Percentiles rank a stretch among this genome's conserved stretches.
These are phyloP conservation scores for Eupelmus urozonus DNA, from an alignment of 2,888 invertebrate species.

Conservation along the genomic window DNA sequence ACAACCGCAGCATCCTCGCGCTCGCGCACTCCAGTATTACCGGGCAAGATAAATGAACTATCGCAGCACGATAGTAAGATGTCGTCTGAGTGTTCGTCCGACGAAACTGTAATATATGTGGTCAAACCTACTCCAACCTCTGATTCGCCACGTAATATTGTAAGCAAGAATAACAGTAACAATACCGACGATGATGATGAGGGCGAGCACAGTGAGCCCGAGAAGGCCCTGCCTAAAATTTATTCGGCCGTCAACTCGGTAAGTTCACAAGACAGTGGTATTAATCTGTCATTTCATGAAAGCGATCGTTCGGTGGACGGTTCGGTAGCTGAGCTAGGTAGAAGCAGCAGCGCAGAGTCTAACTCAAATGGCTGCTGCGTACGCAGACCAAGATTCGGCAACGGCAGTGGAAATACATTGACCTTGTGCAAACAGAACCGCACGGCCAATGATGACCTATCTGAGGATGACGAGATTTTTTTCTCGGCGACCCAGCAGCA, in stretches of 20 bases:
- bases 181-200: conserved; percentile 75
- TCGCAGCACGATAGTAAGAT: conserved; percentile 74
- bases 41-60: conserved; percentile 70
- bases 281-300: conserved; percentile 86
- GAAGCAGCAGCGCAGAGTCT: conserved; percentile 74
- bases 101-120: conserved; percentile 77
- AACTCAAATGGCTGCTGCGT: conserved; percentile 67
- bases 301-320: conserved; percentile 79
- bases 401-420: conserved; percentile 49
- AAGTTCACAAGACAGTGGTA: conserved; percentile 88
- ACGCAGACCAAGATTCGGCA: conserved; percentile 59
- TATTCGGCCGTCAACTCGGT: conserved; percentile 84
- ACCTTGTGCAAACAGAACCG: conserved; percentile 62
- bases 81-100: conserved; percentile 77
- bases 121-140: conserved; percentile 66
- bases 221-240: conserved; percentile 79
- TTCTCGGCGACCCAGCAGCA: conserved; percentile 60
- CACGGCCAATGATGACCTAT: conserved; percentile 69
- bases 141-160: conserved; percentile 55
- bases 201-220: conserved; percentile 72
- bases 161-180: conserved; percentile 55
- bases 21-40: conserved; percentile 60
- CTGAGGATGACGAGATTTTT: conserved; percentile 72
- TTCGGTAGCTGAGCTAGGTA: conserved; percentile 62
- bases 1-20: conserved; percentile 54